A percentile compares a stretch with the other conserved stretches of the same genome.
Conservation (phyloP, 2,888 invertebrate species). For the Malachius bipustulatus region DNA sequence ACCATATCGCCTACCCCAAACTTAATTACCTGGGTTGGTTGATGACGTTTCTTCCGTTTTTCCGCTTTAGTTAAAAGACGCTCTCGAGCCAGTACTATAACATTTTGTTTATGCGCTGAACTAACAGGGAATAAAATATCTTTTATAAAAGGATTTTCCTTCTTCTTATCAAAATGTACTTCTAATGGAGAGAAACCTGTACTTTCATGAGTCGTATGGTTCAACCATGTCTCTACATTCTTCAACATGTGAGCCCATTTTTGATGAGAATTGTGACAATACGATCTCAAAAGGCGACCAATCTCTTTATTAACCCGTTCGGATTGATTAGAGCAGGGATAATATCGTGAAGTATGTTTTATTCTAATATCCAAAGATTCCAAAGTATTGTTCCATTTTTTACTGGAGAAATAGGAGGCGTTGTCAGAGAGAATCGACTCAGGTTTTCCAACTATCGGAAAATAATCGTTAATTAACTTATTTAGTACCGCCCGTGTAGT, state of each 20-base stretch:
- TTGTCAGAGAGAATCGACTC: neutral
- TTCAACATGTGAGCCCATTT: neutral
- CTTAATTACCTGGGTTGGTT: no score
- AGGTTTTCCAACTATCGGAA: neutral
- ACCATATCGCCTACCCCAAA: no score
- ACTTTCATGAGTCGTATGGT: neutral
- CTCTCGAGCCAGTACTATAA: neutral
- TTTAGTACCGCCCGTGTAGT: conserved; percentile 8
- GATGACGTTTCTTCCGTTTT: neutral
- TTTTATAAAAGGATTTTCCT: neutral
- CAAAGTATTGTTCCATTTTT: neutral
- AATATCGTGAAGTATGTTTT: neutral
- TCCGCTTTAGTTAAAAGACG: neutral
- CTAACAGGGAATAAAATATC: neutral
- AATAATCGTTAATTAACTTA: conserved; percentile 6
- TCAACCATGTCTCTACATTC: neutral
- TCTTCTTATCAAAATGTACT: neutral
- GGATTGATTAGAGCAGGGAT: neutral
- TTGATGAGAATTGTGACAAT: neutral
- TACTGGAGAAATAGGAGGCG: neutral
- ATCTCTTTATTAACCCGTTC: neutral
- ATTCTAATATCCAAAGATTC: neutral
- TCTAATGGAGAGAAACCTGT: neutral
- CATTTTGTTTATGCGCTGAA: no score
- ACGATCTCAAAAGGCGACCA: neutral